Evolutionary conservation across 2,888 invertebrate genomes (phyloP).

Genomic region (Philhelius pedissequus): DNA sequence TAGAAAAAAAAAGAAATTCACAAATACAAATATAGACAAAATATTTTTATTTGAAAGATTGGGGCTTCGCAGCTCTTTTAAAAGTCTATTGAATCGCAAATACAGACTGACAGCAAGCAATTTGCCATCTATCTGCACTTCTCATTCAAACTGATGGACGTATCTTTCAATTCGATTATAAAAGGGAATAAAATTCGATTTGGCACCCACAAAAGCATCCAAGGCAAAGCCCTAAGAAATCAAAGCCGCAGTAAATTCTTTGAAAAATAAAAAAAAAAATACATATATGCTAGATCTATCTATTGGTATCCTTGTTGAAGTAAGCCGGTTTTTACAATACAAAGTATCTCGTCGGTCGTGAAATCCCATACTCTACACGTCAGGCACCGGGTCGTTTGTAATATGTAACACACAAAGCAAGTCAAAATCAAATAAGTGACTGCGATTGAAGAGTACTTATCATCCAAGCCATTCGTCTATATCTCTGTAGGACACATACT

Average conservation of each 20-base stretch:
- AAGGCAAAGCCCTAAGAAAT: slow-evolving; percentile 24
- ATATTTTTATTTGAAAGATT: neutral
- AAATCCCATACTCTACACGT: neutral
- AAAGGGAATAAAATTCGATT: slow-evolving; percentile 61
- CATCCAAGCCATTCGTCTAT: slow-evolving; percentile 39
- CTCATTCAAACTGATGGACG: slow-evolving; percentile 65
- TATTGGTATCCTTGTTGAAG: slow-evolving; percentile 4
- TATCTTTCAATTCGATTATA: slow-evolving; percentile 62
- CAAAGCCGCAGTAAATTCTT: slow-evolving; percentile 8
- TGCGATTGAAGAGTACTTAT: slow-evolving; percentile 66
- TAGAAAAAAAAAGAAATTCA: no score
- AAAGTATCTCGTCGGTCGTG: slow-evolving; percentile 3
- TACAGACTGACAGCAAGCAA: slow-evolving; percentile 58
- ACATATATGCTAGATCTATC: neutral
- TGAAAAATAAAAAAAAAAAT: neutral
- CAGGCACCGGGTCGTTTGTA: neutral
- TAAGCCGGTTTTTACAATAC: slow-evolving; percentile 5
- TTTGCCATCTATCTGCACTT: slow-evolving; percentile 59
- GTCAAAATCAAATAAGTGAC: slow-evolving; percentile 66
- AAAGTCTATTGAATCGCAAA: slow-evolving; percentile 57
- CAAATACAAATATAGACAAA: neutral
- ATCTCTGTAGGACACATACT: neutral
- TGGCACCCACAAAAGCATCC: slow-evolving; percentile 60
- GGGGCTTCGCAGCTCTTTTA: slow-evolving; percentile 11
- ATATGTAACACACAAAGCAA: slow-evolving; percentile 34